Evolutionary conservation across 2,113 vertebrate species (phyloP).

Genomic region (Artemisiospiza belli): DNA sequence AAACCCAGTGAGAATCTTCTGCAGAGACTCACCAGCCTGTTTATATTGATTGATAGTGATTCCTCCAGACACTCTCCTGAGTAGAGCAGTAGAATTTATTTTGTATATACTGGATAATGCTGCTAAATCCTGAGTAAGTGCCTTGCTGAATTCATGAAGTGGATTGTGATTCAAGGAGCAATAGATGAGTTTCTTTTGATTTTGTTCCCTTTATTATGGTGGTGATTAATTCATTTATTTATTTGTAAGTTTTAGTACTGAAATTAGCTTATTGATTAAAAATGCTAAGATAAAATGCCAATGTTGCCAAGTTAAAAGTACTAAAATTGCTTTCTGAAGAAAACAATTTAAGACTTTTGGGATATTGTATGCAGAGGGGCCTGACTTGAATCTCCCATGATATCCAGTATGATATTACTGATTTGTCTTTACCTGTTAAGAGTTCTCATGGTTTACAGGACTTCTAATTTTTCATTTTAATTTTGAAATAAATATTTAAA

Average conservation of each 20-base stretch:
- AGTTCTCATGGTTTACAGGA: background rate
- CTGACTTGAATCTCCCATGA: background rate
- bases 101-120: background rate
- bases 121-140: background rate
- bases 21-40: background rate
- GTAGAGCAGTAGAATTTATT: background rate
- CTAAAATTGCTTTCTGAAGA: background rate
- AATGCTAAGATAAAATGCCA: background rate
- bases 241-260: background rate
- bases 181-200: background rate
- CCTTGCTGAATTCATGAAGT: background rate
- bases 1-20: background rate
- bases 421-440: background rate
- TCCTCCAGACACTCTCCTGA: background rate
- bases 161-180: background rate
- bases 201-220: background rate
- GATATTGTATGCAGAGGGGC: background rate
- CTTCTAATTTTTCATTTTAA: background rate
- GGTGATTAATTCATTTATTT: accelerated
- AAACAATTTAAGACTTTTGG: background rate
- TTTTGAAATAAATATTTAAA: background rate
- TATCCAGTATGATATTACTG: background rate
- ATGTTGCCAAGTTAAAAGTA: background rate
- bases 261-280: background rate
- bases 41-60: background rate